Evolutionary conservation across 2,888 invertebrate genomes (phyloP), one percentile per base, ranked within the genome.

Genomic region (Volucella zonaria): DNA sequence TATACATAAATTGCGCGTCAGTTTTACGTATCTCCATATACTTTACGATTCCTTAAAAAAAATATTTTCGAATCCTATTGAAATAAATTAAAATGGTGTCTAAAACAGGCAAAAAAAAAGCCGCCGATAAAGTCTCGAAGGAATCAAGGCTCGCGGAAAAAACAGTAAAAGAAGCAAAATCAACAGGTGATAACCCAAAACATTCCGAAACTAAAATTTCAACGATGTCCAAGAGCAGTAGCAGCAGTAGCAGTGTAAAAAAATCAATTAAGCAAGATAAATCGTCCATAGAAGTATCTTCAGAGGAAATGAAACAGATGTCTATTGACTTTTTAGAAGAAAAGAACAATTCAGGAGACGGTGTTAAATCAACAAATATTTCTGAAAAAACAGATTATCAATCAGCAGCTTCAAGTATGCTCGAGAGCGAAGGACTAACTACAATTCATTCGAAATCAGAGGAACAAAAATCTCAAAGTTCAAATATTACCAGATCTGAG

Each of bases 101-200:
- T 87, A 91, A 89, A 88, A 89, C 83, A 82, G 88, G 87, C 86
- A 90, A 89, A 88, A 90, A 90, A 87, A 90, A 83, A 66, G n/a
- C 75, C 58, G 62, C 6, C 31, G 31, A 31, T 31, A 31, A 31
- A 31, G 31, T 6, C 31, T 31, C 31, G 31, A 31, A 31, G 31
- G 31, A 31, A 31, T 31, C 31, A 31, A 31, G 6, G 6, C 31
- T 31, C 31, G 31, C 31, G 31, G 31, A 31, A 31, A 31, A 31
- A 31, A 31, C 31, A 31, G 6, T 31, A 31, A 31, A 31, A 31
- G 31, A 31, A 31, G 6, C 47, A 15, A 78, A 82, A 54, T 67
- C 78, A 0, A 14, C 51, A 40, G n/a, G 51, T 38, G 78, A 75
- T 15, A 79, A 70, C 47, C 38, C 38, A 43, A 64, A 74, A 75